Evolutionary conservation across 2,888 invertebrate species (phyloP).

Genomic region (Eupeodes latifasciatus): DNA sequence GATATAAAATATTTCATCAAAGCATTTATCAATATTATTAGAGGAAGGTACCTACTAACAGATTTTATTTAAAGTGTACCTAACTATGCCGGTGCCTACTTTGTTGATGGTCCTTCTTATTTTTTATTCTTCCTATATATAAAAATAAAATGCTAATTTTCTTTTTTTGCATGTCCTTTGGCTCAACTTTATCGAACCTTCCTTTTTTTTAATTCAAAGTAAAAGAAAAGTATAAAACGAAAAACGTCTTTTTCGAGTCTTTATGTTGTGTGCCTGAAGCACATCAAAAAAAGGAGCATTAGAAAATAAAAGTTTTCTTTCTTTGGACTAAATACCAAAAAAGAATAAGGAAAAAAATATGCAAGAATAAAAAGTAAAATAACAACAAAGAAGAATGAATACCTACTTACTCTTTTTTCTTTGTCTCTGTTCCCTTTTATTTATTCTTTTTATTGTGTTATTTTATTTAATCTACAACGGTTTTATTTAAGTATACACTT

Average conservation of each 20-base stretch:
- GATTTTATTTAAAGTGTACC: not conserved
- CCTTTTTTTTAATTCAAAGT: not conserved
- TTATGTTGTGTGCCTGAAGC: slow-evolving; percentile 16
- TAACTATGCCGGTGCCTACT: no score
- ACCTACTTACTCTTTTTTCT: not conserved
- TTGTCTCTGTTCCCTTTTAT: not conserved
- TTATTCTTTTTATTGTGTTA: not conserved
- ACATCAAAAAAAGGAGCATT: not conserved
- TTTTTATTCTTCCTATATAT: not conserved
- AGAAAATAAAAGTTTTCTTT: slow-evolving; percentile 20
- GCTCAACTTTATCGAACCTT: slow-evolving; percentile 24
- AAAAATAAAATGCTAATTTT: slow-evolving; percentile 24
- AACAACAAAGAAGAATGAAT: not conserved
- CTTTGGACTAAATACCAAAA: not conserved
- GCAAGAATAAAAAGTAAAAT: not conserved
- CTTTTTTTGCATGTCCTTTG: slow-evolving; percentile 11
- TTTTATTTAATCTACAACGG: slow-evolving; percentile 28
- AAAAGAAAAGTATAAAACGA: slow-evolving; percentile 10
- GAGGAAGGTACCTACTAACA: not conserved
- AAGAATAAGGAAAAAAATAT: not conserved
- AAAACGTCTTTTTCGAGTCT: slow-evolving; percentile 11
- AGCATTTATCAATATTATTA: not conserved
- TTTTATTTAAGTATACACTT: slow-evolving; percentile 10
- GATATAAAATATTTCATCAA: not conserved
- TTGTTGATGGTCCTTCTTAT: not conserved